Conservation (phyloP, 2,113 vertebrate species). For the Marmota flaviventris region DNA sequence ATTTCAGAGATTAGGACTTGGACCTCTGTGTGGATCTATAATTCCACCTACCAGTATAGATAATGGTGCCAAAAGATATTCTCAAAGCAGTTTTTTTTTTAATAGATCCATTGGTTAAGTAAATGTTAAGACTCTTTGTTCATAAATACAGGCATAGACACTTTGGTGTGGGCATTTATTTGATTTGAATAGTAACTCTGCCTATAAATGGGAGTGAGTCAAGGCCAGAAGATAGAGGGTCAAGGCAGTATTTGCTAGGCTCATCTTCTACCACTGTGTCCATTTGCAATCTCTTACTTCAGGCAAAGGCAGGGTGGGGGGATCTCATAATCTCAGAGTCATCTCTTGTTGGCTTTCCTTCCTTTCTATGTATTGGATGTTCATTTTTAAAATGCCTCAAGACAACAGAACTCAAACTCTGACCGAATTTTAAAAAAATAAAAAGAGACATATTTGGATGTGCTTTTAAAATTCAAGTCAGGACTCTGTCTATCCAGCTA, state of each 20-base stretch:
- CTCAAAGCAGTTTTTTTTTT: not conserved
- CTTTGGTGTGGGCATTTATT: not conserved
- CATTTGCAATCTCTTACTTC: not conserved
- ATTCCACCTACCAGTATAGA: not conserved
- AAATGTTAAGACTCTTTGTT: not conserved
- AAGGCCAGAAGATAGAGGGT: not conserved
- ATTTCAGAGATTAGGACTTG: not conserved
- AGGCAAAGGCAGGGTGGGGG: not conserved
- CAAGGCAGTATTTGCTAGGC: rapidly evolving
- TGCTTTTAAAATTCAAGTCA: not conserved
- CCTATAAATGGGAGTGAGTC: not conserved
- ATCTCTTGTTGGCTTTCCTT: not conserved
- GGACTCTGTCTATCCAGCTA: not conserved
- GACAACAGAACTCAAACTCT: not conserved
- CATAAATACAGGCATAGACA: not conserved
- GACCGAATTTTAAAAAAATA: not conserved
- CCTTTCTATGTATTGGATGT: not conserved
- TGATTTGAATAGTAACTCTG: not conserved
- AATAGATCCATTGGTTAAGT: not conserved
- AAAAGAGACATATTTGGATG: not conserved
- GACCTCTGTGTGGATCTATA: not conserved
- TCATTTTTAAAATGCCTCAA: constrained; percentile 28
- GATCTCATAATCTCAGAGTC: not conserved
- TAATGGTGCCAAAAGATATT: not conserved
- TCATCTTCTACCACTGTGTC: not conserved